phyloP scores from a whole-genome alignment of 2,888 invertebrate genomes.

The Archips crataeganus region DNA sequence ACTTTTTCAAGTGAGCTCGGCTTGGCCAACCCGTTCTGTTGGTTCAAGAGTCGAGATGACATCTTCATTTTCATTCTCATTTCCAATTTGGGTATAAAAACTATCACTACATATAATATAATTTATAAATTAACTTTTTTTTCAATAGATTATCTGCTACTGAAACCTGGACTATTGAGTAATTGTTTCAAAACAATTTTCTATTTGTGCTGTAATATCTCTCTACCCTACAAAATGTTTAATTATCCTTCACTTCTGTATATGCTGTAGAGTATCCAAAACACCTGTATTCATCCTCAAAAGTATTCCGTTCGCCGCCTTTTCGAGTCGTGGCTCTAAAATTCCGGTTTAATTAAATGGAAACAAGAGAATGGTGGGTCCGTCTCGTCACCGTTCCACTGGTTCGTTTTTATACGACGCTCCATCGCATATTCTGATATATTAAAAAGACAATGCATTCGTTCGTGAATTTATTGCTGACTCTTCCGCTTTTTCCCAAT shows the following conservation, averaged over 20 bases:
- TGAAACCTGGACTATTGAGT: background rate
- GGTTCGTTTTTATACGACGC: conserved; percentile 65
- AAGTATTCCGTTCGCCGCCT: conserved; percentile 53
- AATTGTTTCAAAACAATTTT: background rate
- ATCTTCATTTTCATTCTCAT: conserved; percentile 11
- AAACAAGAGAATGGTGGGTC: conserved; percentile 77
- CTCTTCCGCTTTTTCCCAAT: conserved; percentile 73
- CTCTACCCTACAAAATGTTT: background rate
- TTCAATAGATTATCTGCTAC: background rate
- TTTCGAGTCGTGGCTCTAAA: conserved; percentile 67
- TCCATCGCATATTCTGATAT: conserved; percentile 57
- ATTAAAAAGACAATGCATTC: conserved; percentile 52
- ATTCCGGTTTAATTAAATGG: conserved; percentile 81
- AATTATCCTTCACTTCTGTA: background rate
- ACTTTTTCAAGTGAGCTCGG: conserved; percentile 65
- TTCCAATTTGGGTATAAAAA: background rate
- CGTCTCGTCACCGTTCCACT: conserved; percentile 66
- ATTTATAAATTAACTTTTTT: background rate
- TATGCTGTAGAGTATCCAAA: conserved; percentile 10
- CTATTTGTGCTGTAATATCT: background rate
- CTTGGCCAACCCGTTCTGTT: conserved; percentile 33
- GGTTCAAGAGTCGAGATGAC: conserved; percentile 4
- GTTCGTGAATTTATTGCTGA: conserved; percentile 67
- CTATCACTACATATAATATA: background rate
- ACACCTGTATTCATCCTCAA: conserved; percentile 20